Percentiles rank a stretch among this genome's conserved stretches.
phyloP scores from a whole-genome alignment of 2,888 invertebrate species.

The Agrotis segetum region DNA sequence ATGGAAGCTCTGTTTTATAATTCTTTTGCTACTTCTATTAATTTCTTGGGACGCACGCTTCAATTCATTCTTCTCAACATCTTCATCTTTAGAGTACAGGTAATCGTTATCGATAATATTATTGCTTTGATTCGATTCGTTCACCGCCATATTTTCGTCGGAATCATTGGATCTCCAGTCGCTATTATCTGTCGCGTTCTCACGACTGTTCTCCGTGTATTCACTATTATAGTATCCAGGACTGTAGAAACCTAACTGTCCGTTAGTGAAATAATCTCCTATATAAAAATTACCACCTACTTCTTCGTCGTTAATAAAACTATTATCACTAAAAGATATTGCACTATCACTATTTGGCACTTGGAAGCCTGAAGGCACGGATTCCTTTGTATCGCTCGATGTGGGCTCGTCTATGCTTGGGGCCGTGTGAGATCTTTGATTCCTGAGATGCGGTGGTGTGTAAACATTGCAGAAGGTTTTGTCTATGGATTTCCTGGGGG shows the following conservation, averaged over 20 bases:
- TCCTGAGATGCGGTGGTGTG: slow-evolving; percentile 88
- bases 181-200: slow-evolving; percentile 68
- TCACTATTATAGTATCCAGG: slow-evolving; percentile 82
- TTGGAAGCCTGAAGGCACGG: slow-evolving; percentile 86
- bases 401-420: slow-evolving; percentile 77
- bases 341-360: slow-evolving; percentile 91
- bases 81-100: slow-evolving; percentile 88
- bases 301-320: slow-evolving; percentile 85
- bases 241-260: slow-evolving; percentile 86
- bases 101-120: slow-evolving; percentile 89
- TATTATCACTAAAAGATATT: slow-evolving; percentile 88
- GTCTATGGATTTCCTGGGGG: slow-evolving; percentile 83
- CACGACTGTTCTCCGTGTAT: slow-evolving; percentile 73
- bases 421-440: slow-evolving; percentile 82
- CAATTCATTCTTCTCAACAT: slow-evolving; percentile 90
- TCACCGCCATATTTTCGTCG: slow-evolving; percentile 83
- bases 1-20: slow-evolving; percentile 92
- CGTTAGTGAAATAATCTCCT: slow-evolving; percentile 89
- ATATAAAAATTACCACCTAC: slow-evolving; percentile 88
- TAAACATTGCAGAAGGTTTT: slow-evolving; percentile 89
- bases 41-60: slow-evolving; percentile 92
- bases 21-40: slow-evolving; percentile 92
- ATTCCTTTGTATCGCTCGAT: slow-evolving; percentile 78
- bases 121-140: slow-evolving; percentile 81
- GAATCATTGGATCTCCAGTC: slow-evolving; percentile 83